phyloP scores from a whole-genome alignment of 2,797 vertebrate genomes.

The Tympanoctomys barrerae region DNA sequence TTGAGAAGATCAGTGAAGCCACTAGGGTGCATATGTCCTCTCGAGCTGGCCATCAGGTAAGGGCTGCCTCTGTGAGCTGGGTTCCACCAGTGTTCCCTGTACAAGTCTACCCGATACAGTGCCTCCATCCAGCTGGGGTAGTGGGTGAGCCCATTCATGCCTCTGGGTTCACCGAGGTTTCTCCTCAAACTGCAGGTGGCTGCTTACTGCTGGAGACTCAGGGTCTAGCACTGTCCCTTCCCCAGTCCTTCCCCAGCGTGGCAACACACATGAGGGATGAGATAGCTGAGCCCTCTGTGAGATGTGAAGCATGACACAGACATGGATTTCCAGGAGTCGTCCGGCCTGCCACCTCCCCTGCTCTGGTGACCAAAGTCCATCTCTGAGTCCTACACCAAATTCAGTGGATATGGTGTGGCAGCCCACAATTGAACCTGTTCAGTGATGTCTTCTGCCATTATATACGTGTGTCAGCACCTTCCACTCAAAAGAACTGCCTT shows the following conservation, averaged over 20 bases:
- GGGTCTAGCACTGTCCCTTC: neutral
- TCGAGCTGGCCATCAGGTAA: neutral
- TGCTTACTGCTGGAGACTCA: neutral
- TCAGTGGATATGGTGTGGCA: neutral
- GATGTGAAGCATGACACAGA: neutral
- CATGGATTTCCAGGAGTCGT: neutral
- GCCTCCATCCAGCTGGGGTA: neutral
- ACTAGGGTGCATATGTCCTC: neutral
- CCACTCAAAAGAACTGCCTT: slow-evolving; percentile 6
- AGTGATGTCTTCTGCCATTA: slow-evolving; percentile 19
- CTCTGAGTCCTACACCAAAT: slow-evolving; percentile 7
- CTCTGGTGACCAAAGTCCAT: neutral
- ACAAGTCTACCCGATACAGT: neutral
- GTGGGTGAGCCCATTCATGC: neutral
- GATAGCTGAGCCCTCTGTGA: neutral
- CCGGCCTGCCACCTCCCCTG: neutral
- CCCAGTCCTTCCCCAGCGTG: neutral
- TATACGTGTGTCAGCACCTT: neutral
- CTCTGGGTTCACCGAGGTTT: neutral
- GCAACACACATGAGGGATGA: neutral
- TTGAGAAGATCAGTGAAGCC: neutral
- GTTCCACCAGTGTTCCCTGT: neutral
- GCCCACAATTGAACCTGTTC: neutral
- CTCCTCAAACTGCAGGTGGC: neutral
- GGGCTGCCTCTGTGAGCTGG: neutral